phyloP scores from a whole-genome alignment of 2,797 vertebrate genomes.

The Periparus ater region DNA sequence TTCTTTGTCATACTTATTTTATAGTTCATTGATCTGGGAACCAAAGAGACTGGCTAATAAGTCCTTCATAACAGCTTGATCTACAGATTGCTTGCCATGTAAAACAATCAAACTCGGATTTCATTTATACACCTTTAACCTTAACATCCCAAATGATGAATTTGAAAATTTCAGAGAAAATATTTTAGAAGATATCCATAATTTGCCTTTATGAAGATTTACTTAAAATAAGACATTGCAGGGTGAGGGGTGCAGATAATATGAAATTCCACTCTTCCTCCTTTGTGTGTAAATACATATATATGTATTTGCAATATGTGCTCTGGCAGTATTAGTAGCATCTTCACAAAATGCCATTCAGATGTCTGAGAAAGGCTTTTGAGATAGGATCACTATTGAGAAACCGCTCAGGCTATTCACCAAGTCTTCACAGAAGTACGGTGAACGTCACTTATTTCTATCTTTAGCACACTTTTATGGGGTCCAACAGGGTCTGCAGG shows the following conservation, averaged over 20 bases:
- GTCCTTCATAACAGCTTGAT: not conserved
- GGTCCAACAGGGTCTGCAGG: no score
- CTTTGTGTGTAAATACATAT: not conserved
- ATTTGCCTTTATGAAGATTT: not conserved
- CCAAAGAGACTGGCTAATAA: not conserved
- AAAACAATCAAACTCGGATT: not conserved
- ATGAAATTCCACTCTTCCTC: not conserved
- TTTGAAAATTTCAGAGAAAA: not conserved
- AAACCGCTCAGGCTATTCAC: no score
- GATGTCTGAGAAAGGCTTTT: not conserved
- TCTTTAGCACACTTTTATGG: no score
- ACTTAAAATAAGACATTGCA: not conserved
- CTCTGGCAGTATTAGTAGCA: not conserved
- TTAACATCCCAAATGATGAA: not conserved
- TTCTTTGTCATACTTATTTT: not conserved
- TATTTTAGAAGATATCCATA: not conserved
- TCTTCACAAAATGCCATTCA: not conserved
- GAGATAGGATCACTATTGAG: not conserved
- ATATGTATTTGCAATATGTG: not conserved
- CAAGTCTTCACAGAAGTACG: no score
- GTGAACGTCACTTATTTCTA: no score
- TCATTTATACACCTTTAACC: not conserved
- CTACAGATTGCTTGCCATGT: not conserved
- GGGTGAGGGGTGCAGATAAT: rapidly evolving
- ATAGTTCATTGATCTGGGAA: not conserved